A percentile compares a stretch with the other conserved stretches of the same genome.
phyloP scores from a whole-genome alignment of 2,113 vertebrate species.

The Cricetomys ansorgei region DNA sequence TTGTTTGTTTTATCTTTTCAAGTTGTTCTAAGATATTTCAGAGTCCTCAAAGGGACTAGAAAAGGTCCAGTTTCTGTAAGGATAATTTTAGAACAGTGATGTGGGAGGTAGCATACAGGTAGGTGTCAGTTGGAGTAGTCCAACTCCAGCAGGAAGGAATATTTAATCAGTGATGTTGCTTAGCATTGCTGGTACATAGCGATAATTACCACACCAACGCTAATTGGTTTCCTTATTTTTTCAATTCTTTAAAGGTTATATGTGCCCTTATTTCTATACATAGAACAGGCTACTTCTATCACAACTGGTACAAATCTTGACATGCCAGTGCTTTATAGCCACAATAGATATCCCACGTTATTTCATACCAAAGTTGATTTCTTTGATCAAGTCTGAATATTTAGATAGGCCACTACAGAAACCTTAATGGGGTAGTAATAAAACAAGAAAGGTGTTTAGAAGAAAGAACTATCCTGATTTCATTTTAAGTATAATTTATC shows the following conservation, averaged over 20 bases:
- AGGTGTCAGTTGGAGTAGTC: not conserved
- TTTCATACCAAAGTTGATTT: not conserved
- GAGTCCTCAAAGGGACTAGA: not conserved
- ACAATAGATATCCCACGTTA: not conserved
- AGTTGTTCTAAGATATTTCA: not conserved
- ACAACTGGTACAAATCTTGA: not conserved
- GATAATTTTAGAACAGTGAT: not conserved
- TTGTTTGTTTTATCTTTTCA: not conserved
- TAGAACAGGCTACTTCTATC: not conserved
- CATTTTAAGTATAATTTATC: not conserved
- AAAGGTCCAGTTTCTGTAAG: not conserved
- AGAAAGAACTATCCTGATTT: not conserved
- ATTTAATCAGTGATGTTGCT: constrained; percentile 27
- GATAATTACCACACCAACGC: not conserved
- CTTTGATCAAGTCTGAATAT: constrained; percentile 5
- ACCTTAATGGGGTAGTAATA: not conserved
- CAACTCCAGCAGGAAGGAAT: not conserved
- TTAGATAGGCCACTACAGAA: not conserved
- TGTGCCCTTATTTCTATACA: not conserved
- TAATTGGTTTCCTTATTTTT: constrained; percentile 25
- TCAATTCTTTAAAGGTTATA: not conserved
- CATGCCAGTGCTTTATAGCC: not conserved
- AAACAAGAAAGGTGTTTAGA: not conserved
- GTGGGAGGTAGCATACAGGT: not conserved
- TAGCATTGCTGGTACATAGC: not conserved